phyloP scores from a whole-genome alignment of 2,113 vertebrate genomes.

The Vidua macroura region DNA sequence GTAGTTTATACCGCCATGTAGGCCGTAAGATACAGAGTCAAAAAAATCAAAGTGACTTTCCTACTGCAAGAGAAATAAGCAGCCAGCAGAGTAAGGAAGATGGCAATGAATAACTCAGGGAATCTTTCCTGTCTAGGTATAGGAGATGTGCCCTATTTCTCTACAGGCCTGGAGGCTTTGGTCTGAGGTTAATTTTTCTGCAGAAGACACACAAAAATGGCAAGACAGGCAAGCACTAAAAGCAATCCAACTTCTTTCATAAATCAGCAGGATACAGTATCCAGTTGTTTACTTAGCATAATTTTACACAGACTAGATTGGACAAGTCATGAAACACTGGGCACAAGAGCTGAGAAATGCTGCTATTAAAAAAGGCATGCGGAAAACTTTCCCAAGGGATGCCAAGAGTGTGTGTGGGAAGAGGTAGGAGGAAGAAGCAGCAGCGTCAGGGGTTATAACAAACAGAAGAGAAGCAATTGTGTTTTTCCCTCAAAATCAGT shows the following conservation, averaged over 20 bases:
- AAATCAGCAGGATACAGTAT: conserved; percentile 43
- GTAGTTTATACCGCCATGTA: not conserved
- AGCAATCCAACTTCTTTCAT: conserved; percentile 30
- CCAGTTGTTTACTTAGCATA: conserved; percentile 65
- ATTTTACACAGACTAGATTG: conserved; percentile 57
- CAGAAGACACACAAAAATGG: not conserved
- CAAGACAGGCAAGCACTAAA: not conserved
- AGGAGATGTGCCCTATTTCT: not conserved
- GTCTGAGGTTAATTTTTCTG: conserved; percentile 11
- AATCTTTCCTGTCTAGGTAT: not conserved
- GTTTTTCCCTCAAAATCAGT: not conserved
- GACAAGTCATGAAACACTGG: conserved; percentile 62
- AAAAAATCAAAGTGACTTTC: not conserved
- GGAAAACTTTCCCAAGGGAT: conserved; percentile 57
- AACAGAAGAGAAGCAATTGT: not conserved
- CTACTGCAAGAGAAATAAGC: not conserved
- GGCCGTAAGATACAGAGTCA: not conserved
- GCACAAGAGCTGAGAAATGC: conserved; percentile 57
- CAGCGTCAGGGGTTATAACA: conserved; percentile 7
- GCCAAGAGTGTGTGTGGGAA: conserved; percentile 54
- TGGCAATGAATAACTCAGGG: not conserved
- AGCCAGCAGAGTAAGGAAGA: not conserved
- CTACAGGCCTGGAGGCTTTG: not conserved
- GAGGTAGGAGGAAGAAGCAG: conserved; percentile 50
- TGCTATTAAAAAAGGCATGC: conserved; percentile 46